Percentiles rank a stretch among this genome's conserved stretches.
phyloP scores from a whole-genome alignment of 2,797 vertebrate species.

The Falco rusticolus region DNA sequence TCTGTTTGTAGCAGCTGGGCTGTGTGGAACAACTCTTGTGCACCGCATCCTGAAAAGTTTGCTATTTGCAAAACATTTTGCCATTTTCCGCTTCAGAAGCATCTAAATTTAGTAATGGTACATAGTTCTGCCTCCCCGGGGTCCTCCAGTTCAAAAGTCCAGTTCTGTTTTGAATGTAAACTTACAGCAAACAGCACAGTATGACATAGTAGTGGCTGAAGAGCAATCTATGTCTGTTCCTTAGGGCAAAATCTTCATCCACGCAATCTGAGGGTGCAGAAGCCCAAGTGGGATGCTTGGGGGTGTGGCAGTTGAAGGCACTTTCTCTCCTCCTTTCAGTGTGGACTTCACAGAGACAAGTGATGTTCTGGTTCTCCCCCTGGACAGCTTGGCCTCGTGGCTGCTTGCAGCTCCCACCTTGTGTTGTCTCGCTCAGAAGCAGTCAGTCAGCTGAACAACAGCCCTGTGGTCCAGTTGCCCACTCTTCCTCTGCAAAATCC shows the following conservation, averaged over 20 bases:
- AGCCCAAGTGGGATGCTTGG: not conserved
- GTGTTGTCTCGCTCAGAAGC: not conserved
- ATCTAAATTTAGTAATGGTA: constrained; percentile 58
- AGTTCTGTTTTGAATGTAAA: constrained; percentile 46
- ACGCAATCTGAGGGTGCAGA: not conserved
- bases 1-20: not conserved
- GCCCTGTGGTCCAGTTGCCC: not conserved
- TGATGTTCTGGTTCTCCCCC: not conserved
- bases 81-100: constrained; percentile 51
- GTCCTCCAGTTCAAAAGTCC: constrained; percentile 61
- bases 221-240: not conserved
- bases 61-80: constrained; percentile 47
- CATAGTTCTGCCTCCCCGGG: constrained; percentile 27
- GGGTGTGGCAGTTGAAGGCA: not conserved
- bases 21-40: not conserved
- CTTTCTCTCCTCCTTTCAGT: not conserved
- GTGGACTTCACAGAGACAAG: not conserved
- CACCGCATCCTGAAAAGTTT: constrained; percentile 32
- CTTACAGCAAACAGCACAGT: constrained; percentile 24
- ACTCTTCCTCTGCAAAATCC: not conserved
- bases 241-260: not conserved
- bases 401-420: not conserved
- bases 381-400: fast-evolving
- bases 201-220: not conserved
- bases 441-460: not conserved